Percentiles rank a stretch among this genome's conserved stretches.
These are phyloP conservation scores for Triplophysa rosa DNA, from an alignment of 2,113 vertebrate species.

Conservation along the genomic window DNA sequence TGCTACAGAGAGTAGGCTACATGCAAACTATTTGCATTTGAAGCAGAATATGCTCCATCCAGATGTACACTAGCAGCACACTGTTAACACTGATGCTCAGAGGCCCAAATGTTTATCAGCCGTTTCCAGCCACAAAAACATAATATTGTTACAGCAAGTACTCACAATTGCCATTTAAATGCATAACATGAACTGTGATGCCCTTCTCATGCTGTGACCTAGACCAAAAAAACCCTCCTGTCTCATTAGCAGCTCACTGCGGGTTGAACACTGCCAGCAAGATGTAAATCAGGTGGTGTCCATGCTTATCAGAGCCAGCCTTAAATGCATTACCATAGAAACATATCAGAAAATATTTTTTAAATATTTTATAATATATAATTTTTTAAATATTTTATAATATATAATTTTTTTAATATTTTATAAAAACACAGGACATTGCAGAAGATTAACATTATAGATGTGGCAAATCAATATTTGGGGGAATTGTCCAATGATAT, in stretches of 20 bases:
- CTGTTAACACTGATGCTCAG: neutral
- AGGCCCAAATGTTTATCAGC: slow-evolving; percentile 22
- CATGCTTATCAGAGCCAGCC: slow-evolving; percentile 18
- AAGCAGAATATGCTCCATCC: neutral
- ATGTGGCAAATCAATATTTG: too few relatives aligned
- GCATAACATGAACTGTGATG: slow-evolving; percentile 16
- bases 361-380: too few relatives aligned
- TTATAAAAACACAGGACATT: neutral
- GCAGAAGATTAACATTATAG: neutral
- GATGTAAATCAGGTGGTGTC: neutral
- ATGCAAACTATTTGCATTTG: neutral
- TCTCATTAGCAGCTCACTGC: slow-evolving; percentile 10
- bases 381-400: too few relatives aligned
- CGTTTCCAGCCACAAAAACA: neutral
- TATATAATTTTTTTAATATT: too few relatives aligned
- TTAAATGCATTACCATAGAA: slow-evolving; percentile 39
- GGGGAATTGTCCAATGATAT: neutral
- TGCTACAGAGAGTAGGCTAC: too few relatives aligned
- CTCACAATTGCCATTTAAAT: slow-evolving; percentile 40
- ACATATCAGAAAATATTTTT: slow-evolving; percentile 28
- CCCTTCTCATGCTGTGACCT: slow-evolving; percentile 1
- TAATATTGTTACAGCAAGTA: neutral
- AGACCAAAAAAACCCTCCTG: slow-evolving; percentile 7
- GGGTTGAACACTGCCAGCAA: neutral
- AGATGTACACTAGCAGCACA: neutral